A percentile compares a stretch with the other conserved stretches of the same genome.
Evolutionary conservation across 2,888 invertebrate species (phyloP).

Genomic region (Sarcophaga caerulescens): DNA sequence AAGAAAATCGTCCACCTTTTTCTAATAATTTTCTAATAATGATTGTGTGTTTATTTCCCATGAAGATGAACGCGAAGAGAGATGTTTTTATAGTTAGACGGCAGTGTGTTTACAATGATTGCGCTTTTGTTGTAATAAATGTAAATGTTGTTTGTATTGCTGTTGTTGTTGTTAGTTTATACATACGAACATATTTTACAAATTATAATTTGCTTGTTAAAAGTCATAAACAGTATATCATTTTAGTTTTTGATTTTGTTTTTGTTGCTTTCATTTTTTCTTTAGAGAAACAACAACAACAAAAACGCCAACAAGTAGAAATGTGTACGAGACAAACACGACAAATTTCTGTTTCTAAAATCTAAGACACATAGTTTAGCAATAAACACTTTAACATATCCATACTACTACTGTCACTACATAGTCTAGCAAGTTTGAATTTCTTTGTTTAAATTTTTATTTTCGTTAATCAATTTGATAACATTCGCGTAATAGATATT

Average conservation of each 20-base stretch:
- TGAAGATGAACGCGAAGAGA: not conserved
- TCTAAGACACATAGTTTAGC: not conserved
- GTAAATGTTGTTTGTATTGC: not conserved
- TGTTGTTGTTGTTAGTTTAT: slow-evolving; percentile 12
- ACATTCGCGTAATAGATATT: no score
- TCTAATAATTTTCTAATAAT: not conserved
- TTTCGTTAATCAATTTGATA: no score
- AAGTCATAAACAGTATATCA: slow-evolving; percentile 67
- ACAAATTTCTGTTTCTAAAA: not conserved
- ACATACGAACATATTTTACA: slow-evolving; percentile 55
- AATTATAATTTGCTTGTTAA: slow-evolving; percentile 66
- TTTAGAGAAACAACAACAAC: not conserved
- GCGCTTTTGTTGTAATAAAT: not conserved
- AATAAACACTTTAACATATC: slow-evolving; percentile 45
- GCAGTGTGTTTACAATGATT: not conserved
- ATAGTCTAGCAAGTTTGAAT: not conserved
- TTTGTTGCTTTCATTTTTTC: not conserved
- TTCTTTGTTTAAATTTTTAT: no score
- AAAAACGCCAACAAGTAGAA: not conserved
- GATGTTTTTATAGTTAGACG: not conserved
- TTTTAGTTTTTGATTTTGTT: slow-evolving; percentile 19
- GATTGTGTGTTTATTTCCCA: no score
- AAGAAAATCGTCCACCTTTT: not conserved
- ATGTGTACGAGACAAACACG: not conserved
- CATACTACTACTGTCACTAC: slow-evolving; percentile 2